Evolutionary conservation across 1,140 invertebrate genomes (phyloP).

Genomic region (Eulimnadia texana): DNA sequence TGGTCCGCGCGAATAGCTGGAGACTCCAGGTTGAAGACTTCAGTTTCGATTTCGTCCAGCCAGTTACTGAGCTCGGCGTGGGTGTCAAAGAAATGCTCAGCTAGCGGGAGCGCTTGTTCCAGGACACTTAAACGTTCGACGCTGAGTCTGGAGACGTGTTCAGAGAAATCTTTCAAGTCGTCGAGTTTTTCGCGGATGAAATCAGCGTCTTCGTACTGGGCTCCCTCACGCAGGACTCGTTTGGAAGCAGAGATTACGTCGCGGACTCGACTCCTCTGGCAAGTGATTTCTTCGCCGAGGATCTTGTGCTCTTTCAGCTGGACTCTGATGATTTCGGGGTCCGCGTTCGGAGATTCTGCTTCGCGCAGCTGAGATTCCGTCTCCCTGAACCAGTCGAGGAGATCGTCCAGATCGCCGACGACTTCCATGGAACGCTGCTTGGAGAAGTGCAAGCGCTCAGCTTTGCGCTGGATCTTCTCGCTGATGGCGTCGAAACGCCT

Average conservation of each 20-base stretch:
- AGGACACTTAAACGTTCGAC: slow-evolving; percentile 70
- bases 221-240: slow-evolving; percentile 81
- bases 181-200: slow-evolving; percentile 80
- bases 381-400: slow-evolving; percentile 90
- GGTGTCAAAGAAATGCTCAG: slow-evolving; percentile 86
- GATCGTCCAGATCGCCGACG: slow-evolving; percentile 83
- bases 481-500: slow-evolving; percentile 84
- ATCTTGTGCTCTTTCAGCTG: slow-evolving; percentile 89
- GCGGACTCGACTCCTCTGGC: slow-evolving; percentile 75
- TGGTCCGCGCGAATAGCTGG: slow-evolving; percentile 80
- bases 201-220: slow-evolving; percentile 71
- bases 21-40: slow-evolving; percentile 74
- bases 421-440: slow-evolving; percentile 77
- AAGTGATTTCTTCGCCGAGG: slow-evolving; percentile 86
- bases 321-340: slow-evolving; percentile 71
- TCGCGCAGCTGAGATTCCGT: slow-evolving; percentile 68
- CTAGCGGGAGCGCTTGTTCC: slow-evolving; percentile 85
- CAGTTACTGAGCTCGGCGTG: slow-evolving; percentile 77
- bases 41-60: slow-evolving; percentile 87
- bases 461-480: slow-evolving; percentile 85
- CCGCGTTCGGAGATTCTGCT: slow-evolving; percentile 75
- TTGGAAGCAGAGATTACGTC: slow-evolving; percentile 85
- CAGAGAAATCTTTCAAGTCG: slow-evolving; percentile 77
- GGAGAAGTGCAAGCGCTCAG: slow-evolving; percentile 76
- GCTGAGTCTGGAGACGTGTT: slow-evolving; percentile 69